Base-by-base conservation (phyloP, 2,797 vertebrate genomes). In the Triplophysa yarkandensis region DNA sequence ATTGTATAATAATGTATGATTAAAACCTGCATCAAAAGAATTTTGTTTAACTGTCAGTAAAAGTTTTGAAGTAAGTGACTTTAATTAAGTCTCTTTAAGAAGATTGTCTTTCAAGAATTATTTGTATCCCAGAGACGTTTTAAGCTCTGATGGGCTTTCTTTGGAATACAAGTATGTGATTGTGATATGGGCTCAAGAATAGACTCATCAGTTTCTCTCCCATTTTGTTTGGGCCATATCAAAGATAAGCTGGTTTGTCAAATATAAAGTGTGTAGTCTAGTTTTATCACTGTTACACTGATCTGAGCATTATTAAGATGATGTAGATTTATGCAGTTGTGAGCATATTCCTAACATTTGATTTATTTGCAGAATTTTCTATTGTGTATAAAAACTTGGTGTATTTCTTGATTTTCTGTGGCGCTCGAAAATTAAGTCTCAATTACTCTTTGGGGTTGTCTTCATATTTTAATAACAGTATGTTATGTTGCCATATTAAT, bases 161-260 rank as follows among this genome's bases (percentile, higher is more conserved):
- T 61, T 71, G 14, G 9, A 61, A 71, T 60, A 46, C 19, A 36
- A 46, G 27, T 34, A 60, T 34, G 46, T 54, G 27, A 60, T 60
- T 61, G 41, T 34, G 8, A 70, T 46, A 46, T 71, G 28, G 19
- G 19, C 21, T 61, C 6, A 36, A 36, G 17, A 46, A 60, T 60
- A 36, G 28, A 71, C 28, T 30, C 25, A 36, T 46, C 5, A n/a
- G 5, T 60, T 34, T 46, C 13, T 57, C 36, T 44, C 52, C 30
- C 2, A 1, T 44, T 58, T 21, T 23, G 21, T 54, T 70, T 44
- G 1, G 30, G 27, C 23, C 34, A 6, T 48, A 60, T 48, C 19
- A 50, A 28, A 61, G 55, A 61, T n/a, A 48, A 48, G 11, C 41
- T 19, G 67, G 34, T 28, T 41, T 10, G 10, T 41, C 6, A 14